Evolutionary conservation across 2,797 vertebrate genomes (phyloP).

Genomic region (Phrynocephalus guinanensis): DNA sequence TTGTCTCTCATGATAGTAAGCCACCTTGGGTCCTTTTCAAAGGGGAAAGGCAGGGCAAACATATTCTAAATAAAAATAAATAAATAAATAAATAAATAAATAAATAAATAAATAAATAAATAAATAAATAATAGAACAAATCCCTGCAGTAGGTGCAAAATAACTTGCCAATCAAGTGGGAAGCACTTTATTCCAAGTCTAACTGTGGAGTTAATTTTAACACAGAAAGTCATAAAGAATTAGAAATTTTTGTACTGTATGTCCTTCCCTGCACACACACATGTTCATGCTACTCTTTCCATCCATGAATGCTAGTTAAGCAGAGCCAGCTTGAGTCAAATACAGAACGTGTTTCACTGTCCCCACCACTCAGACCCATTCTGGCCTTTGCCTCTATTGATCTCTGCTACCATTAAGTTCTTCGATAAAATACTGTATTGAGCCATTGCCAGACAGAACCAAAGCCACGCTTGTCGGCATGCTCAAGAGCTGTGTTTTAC

Average conservation of each 20-base stretch:
- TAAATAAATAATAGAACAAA: no score
- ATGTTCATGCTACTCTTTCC: background rate
- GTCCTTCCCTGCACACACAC: no score
- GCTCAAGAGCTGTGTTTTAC: slow-evolving; percentile 39
- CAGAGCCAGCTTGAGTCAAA: background rate
- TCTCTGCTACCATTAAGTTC: slow-evolving; percentile 5
- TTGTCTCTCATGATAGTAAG: no score
- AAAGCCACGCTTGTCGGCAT: slow-evolving; percentile 29
- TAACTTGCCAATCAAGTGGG: background rate
- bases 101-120: no score
- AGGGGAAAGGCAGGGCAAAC: no score
- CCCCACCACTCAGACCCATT: background rate
- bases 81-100: background rate
- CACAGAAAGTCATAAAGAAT: background rate
- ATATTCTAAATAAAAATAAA: no score
- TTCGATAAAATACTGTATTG: background rate
- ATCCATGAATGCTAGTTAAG: background rate
- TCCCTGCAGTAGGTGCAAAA: background rate
- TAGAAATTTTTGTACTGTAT: background rate
- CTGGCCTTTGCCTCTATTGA: background rate
- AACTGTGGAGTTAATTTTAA: background rate
- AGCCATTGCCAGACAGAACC: background rate
- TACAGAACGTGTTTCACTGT: background rate
- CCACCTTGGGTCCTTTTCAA: no score
- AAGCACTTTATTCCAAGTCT: background rate